phyloP scores from a whole-genome alignment of 2,113 vertebrate species.

The Rhagologus leucostigma region DNA sequence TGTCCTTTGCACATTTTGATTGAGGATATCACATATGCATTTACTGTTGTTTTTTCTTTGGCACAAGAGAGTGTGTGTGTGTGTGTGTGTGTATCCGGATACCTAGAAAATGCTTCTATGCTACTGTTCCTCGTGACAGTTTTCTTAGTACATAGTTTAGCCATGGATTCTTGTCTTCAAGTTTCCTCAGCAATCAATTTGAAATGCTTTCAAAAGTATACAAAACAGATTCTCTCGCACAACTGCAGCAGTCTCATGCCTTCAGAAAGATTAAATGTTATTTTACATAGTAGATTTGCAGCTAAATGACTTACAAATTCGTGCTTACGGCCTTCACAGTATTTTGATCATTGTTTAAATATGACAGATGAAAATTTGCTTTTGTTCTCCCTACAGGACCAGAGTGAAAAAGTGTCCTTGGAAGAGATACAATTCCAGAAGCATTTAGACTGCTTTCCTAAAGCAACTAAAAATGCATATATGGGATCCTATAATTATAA shows the following conservation, averaged over 20 bases:
- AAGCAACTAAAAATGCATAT: neutral
- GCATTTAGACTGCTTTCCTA: neutral
- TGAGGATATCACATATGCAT: neutral
- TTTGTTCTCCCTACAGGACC: neutral
- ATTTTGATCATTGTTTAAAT: neutral
- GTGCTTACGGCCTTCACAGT: neutral
- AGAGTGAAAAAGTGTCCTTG: neutral
- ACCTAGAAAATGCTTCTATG: neutral
- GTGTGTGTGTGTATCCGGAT: neutral
- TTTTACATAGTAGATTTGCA: neutral
- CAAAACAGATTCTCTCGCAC: rapidly evolving
- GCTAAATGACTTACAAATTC: neutral
- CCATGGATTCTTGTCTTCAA: neutral
- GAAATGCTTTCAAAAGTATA: neutral
- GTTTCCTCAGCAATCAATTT: neutral
- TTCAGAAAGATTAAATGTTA: neutral
- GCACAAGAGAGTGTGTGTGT: neutral
- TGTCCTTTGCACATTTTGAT: neutral
- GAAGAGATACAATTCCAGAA: neutral
- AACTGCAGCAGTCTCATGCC: neutral
- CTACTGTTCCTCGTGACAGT: neutral
- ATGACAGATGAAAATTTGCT: neutral
- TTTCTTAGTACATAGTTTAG: neutral
- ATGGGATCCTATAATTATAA: neutral
- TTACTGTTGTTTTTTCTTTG: neutral